These are phyloP conservation scores for Hypselothyrea guttata DNA, from an alignment of 2,888 invertebrate species.

Conservation along the genomic window DNA sequence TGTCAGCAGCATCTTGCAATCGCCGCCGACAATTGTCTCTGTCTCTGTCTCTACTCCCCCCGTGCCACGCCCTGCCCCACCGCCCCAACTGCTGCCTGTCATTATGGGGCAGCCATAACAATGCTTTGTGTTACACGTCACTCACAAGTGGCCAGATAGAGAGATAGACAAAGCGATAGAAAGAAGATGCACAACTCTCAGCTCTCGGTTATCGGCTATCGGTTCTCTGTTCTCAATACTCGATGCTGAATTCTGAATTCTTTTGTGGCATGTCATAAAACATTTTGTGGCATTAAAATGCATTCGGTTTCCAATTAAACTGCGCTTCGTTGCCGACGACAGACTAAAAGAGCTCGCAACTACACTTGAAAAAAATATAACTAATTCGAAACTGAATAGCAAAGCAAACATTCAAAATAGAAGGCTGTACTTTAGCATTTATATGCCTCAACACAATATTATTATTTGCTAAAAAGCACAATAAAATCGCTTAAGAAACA, in stretches of 20 bases:
- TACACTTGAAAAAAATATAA: too few relatives aligned
- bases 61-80: slow-evolving; percentile 7
- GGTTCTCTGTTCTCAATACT: neutral
- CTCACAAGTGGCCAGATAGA: too few relatives aligned
- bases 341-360: too few relatives aligned
- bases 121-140: slow-evolving; percentile 65
- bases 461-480: too few relatives aligned
- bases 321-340: too few relatives aligned
- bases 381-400: too few relatives aligned
- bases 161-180: neutral
- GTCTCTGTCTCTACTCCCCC: slow-evolving; percentile 1
- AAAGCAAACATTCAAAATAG: too few relatives aligned
- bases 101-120: slow-evolving; percentile 66
- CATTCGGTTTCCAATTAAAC: slow-evolving; percentile 22
- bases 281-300: slow-evolving; percentile 41
- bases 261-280: slow-evolving; percentile 36
- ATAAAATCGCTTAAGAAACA: too few relatives aligned
- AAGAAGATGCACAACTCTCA: too few relatives aligned
- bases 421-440: too few relatives aligned
- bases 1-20: slow-evolving; percentile 34
- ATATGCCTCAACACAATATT: too few relatives aligned
- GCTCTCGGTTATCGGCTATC: too few relatives aligned
- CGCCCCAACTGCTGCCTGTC: slow-evolving; percentile 47
- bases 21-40: slow-evolving; percentile 35
- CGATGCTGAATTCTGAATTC: slow-evolving; percentile 4